phyloP scores from a whole-genome alignment of 2,888 invertebrate species.

The Epicampocera succincta region DNA sequence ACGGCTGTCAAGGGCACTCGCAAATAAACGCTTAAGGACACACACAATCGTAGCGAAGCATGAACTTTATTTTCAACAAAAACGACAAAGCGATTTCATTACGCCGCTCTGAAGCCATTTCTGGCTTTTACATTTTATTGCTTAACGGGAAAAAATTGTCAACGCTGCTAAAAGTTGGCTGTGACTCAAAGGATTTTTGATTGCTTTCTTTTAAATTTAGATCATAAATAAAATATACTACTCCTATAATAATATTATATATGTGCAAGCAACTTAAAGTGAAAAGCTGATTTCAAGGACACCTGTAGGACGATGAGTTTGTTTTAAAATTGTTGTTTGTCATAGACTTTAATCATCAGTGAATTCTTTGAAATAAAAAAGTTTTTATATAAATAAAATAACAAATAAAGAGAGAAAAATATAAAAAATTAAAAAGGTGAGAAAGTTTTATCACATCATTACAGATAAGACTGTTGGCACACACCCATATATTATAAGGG shows the following conservation, averaged over 20 bases:
- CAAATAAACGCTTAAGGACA: background rate
- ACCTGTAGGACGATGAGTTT: constrained; percentile 34
- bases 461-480: constrained; percentile 25
- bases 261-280: background rate
- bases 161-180: background rate
- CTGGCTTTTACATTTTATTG: background rate
- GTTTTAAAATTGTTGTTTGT: constrained; percentile 3
- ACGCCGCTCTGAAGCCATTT: constrained; percentile 8
- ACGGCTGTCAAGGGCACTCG: background rate
- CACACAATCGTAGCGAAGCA: background rate
- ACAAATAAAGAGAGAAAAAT: background rate
- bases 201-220: constrained; percentile 11
- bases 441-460: constrained; percentile 35
- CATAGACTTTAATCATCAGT: background rate
- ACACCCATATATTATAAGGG: background rate
- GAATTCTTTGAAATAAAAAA: constrained; percentile 18
- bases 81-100: background rate
- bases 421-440: constrained; percentile 14
- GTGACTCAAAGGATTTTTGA: constrained; percentile 12
- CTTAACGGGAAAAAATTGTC: background rate
- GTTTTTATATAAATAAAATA: constrained; percentile 5
- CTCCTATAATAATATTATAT: constrained; percentile 2
- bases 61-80: constrained; percentile 16
- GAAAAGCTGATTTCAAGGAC: constrained; percentile 42
- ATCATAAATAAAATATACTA: background rate